Base-by-base conservation (phyloP, 2,888 invertebrate species). In the Scaptomyza polygonia region DNA sequence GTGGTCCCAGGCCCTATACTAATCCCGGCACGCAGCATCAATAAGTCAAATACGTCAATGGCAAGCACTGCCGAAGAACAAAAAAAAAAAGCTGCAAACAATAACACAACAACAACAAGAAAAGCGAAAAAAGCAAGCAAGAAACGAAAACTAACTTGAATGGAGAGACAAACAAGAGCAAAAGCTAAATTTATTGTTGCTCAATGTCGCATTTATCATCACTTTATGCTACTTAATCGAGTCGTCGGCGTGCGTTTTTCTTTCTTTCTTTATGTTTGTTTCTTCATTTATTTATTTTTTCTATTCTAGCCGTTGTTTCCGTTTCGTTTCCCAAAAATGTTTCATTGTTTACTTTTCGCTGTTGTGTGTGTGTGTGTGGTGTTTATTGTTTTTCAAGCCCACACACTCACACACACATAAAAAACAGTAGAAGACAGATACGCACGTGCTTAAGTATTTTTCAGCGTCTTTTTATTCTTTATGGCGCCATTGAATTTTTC, bases 201-300 rank as follows among this genome's bases (percentile, higher is more conserved):
- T 88, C 85, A 85, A 85, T 85, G 88, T 85, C 85, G 83, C 85
- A 85, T 85, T 85, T 85, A 88, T 85, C 85, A 85, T 88, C 85
- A 87, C 88, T 88, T 85, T 85, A 82, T 88, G 85, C 86, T 88
- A 87, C 88, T 88, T 85, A 85, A 85, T 85, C 88, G 85, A 88
- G 82, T 78, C 88, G 67, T 66, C 67, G 67, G 47, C 68, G 67
- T 75, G 53, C 56, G 62, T 67, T 72, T 67, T 77, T 52, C 70
- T 65, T 36, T 36, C 36, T 14, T 14, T 14, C 34, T 6, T 36
- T 39, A 4, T 39, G 39, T 39, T 39, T 39, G 39, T 39, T 39
- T 39, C 16, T 16, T 16, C 4, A 9, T 16, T 39, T 9, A 9
- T 16, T 16, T 14, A 16, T 3, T 16, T 39, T 9, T 39, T 16